phyloP scores from a whole-genome alignment of 2,888 invertebrate genomes.

The Rhagium mordax region DNA sequence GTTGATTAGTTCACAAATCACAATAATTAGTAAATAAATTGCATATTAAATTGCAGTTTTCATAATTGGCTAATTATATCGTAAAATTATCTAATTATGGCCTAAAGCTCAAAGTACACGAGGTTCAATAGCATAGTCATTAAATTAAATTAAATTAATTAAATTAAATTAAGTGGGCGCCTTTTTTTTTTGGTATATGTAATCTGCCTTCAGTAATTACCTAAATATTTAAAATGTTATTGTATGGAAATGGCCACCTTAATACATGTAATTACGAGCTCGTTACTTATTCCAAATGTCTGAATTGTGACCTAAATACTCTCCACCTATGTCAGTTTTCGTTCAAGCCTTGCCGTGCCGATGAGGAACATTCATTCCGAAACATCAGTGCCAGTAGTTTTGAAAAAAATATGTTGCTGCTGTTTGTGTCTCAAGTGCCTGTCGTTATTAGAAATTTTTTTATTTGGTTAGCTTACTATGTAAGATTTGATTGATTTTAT shows the following conservation, averaged over 20 bases:
- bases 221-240: background rate
- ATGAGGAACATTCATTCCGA: background rate
- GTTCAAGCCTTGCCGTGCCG: background rate
- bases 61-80: slow-evolving; percentile 10
- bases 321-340: background rate
- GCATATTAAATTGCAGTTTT: background rate
- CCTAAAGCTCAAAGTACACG: background rate
- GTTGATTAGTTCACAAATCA: no score
- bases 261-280: background rate
- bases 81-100: slow-evolving; percentile 1
- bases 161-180: background rate
- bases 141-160: no score
- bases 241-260: background rate
- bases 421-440: no score
- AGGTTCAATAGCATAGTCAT: no score
- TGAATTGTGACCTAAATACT: no score
- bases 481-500: no score
- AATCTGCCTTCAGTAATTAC: background rate
- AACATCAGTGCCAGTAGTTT: background rate
- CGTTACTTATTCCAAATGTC: no score
- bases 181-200: slow-evolving; percentile 1
- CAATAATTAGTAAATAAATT: slow-evolving; percentile 3
- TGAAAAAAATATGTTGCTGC: no score
- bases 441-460: no score
- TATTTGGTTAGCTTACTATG: no score